Evolutionary conservation across 2,113 vertebrate species (phyloP).

Genomic region (Microcebus jonahi): DNA sequence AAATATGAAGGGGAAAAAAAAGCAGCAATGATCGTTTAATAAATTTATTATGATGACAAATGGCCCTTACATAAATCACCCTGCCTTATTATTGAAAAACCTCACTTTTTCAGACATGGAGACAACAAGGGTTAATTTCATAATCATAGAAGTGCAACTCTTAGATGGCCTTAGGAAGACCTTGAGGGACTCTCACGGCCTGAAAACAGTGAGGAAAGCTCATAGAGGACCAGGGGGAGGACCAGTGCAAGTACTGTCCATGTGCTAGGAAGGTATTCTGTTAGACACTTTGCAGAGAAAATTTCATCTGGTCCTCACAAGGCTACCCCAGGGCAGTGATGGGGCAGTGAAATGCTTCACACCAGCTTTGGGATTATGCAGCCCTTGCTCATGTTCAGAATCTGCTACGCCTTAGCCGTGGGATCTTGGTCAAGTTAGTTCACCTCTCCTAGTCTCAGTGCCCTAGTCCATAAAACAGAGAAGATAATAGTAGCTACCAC

Average conservation of each 20-base stretch:
- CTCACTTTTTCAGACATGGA: slow-evolving; percentile 60
- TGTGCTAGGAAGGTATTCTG: background rate
- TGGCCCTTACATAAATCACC: slow-evolving; percentile 79
- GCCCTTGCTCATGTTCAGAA: background rate
- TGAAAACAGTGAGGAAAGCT: background rate
- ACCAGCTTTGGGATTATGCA: background rate
- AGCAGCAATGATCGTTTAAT: slow-evolving; percentile 81
- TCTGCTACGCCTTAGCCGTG: background rate
- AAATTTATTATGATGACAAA: slow-evolving; percentile 86
- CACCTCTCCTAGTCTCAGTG: background rate
- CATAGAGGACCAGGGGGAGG: background rate
- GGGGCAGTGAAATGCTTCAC: background rate
- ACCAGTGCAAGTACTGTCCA: too few relatives aligned
- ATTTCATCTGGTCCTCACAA: background rate
- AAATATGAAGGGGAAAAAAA: slow-evolving; percentile 72
- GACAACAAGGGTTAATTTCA: slow-evolving; percentile 79
- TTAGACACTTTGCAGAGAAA: background rate
- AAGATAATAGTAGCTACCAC: background rate
- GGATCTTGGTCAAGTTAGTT: background rate
- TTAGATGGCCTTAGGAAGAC: background rate
- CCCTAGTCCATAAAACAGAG: background rate
- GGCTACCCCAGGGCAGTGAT: background rate
- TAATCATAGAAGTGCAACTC: background rate
- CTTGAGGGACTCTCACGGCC: rapidly evolving
- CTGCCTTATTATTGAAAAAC: slow-evolving; percentile 77